Evolutionary conservation across 2,888 invertebrate genomes (phyloP), one percentile per base, ranked within the genome.

Genomic region (Endotricha flammealis): DNA sequence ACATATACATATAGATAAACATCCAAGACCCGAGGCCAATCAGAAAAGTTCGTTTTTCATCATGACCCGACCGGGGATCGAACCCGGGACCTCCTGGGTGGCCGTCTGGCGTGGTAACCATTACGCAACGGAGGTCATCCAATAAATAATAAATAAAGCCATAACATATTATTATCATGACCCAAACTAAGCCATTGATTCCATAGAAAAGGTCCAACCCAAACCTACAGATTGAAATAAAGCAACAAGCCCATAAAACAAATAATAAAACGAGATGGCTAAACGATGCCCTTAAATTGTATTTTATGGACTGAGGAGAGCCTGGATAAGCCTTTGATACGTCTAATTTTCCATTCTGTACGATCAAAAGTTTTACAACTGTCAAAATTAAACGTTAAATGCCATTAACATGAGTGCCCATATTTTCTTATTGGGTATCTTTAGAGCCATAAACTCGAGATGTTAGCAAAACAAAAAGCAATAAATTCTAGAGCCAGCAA

Each of bases 241-340:
- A 58, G 42, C 46, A 50, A 33, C 33, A 37, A 32, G 28, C 38
- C 45, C 53, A 63, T 69, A 70, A 72, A 72, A 61, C 46, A 64
- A 61, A 70, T 59, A 68, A 66, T 66, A 66, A 71, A 68, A 58
- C 46, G 12, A 42, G 46, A 52, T 51, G 53, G 45, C 47, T 55
- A 50, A 57, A 61, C 58, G 49, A 57, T 48, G 48, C 48, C 55
- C 59, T 71, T 66, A 66, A 71, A 62, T 60, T 59, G 54, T 57
- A 53, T 63, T 71, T 70, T 66, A 73, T 62, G 57, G 50, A 46
- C 53, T 57, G 37, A 48, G 51, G 42, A 44, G 53, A 52, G 45
- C 47, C 44, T 41, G 46, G 48, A 42, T 57, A 59, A 64, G 57
- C 56, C 56, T 44, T 38, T 41, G 45, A 51, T 43, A 50, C 51